Evolutionary conservation across 2,797 vertebrate species (phyloP), one percentile per base, ranked within the genome.

Genomic region (Capromys pilorides): DNA sequence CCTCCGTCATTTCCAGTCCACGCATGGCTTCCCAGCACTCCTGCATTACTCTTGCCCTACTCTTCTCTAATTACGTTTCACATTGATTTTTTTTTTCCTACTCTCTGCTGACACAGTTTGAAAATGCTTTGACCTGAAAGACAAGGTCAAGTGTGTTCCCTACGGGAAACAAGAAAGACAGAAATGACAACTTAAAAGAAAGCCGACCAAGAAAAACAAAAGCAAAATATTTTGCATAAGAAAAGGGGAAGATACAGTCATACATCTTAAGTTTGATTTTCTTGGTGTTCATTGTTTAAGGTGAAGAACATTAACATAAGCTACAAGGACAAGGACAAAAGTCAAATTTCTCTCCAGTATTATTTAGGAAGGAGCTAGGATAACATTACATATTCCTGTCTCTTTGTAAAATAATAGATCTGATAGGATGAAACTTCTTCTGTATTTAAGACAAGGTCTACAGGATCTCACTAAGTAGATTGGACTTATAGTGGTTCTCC

Each of bases 71-170:
- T 51, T 98, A 98, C 2, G 4, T 94, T 98, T 98, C 96, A 91
- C 97, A 98, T 98, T 12, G 98, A 99, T 98, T 98, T 97, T 97
- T 62, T 87, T 94, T 97, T 89, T 24, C 22, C 96, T 97, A 49
- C 96, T 98, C 97, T 98, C 96, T 98, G 97, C 96, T 98, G 97
- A 98, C 93, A 98, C 97, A 98, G 91, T 98, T 97, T 98, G 96
- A 97, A 98, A 97, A 97, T 97, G 94, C 94, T 96, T 96, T 98
- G 98, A 98, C 98, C 98, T 98, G 98, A 97, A 97, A 97, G 91
- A 96, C 98, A 98, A 99, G 98, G 98, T 98, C 98, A 98, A 93
- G 96, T 96, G 97, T 98, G 96, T 90, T 98, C 98, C 94, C 91
- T 93, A 86, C 83, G 95, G 96, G 98, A 98, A 98, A 98, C 95